Conservation (phyloP, 2,888 invertebrate genomes). For the Prenolepis imparis region DNA sequence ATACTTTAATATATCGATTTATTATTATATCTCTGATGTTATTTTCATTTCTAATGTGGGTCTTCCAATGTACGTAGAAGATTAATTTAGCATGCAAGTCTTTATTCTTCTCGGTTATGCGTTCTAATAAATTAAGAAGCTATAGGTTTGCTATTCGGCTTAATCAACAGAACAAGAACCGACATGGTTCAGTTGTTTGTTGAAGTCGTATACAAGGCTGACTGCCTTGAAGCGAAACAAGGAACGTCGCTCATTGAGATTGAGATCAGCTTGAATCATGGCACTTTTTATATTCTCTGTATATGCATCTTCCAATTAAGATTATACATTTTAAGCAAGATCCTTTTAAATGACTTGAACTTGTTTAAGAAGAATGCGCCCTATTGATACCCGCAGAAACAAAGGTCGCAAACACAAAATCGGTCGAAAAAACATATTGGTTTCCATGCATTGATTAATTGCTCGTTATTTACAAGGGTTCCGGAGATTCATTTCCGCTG, state of each 20-base stretch:
- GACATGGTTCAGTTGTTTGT: slow-evolving; percentile 59
- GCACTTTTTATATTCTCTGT: slow-evolving; percentile 63
- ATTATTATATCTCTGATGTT: not conserved
- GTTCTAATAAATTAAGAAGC: slow-evolving; percentile 78
- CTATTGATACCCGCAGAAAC: not conserved
- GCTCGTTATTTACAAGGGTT: slow-evolving; percentile 40
- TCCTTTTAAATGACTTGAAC: slow-evolving; percentile 59
- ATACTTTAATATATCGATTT: not conserved
- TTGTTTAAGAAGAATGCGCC: not conserved
- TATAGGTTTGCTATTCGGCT: slow-evolving; percentile 70
- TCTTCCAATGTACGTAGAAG: slow-evolving; percentile 29
- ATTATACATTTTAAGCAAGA: slow-evolving; percentile 76
- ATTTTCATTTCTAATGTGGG: not conserved
- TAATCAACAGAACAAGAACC: slow-evolving; percentile 74
- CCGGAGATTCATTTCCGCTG: slow-evolving; percentile 46
- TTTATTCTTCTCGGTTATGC: slow-evolving; percentile 61
- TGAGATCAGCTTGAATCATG: slow-evolving; percentile 38
- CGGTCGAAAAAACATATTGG: slow-evolving; percentile 20
- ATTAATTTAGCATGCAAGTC: slow-evolving; percentile 57
- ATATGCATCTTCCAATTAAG: slow-evolving; percentile 79
- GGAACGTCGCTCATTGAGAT: slow-evolving; percentile 64
- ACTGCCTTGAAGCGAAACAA: slow-evolving; percentile 67
- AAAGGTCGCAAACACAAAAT: slow-evolving; percentile 13
- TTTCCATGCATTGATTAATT: slow-evolving; percentile 41
- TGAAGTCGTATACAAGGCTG: slow-evolving; percentile 55